phyloP scores from a whole-genome alignment of 1,140 invertebrate species.

The Calliphora vicina region DNA sequence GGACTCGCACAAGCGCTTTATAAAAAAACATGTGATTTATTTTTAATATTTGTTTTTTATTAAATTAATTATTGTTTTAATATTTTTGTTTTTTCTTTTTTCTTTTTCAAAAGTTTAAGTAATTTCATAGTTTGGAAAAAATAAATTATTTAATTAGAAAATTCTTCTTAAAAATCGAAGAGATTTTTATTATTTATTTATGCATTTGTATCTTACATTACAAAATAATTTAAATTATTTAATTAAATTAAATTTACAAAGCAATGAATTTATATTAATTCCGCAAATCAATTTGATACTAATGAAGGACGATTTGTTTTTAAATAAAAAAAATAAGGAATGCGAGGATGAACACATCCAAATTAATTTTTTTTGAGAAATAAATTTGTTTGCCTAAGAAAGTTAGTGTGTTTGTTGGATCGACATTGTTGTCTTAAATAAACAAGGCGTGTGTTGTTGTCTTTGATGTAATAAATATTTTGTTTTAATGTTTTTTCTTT shows the following conservation, averaged over 20 bases:
- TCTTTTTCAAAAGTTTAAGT: conserved; percentile 49
- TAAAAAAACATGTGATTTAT: neutral
- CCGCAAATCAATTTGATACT: neutral
- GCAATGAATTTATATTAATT: neutral
- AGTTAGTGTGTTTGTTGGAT: conserved; percentile 11
- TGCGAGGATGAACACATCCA: neutral
- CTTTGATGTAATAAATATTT: conserved; percentile 33
- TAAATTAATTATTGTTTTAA: conserved; percentile 21
- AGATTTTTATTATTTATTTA: conserved; percentile 41
- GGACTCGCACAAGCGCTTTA: too few relatives aligned
- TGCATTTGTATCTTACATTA: conserved; percentile 35
- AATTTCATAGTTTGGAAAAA: conserved; percentile 24
- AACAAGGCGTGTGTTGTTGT: conserved; percentile 22
- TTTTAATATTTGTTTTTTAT: neutral
- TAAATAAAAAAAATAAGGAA: neutral
- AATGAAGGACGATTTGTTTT: neutral
- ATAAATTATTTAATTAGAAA: conserved; percentile 61
- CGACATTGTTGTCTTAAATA: neutral
- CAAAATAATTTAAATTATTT: conserved; percentile 7
- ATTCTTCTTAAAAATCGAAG: conserved; percentile 62
- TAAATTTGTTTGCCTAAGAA: neutral
- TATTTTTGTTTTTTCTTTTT: conserved; percentile 51
- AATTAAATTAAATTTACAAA: conserved; percentile 19
- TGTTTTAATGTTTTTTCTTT: conserved; percentile 32
- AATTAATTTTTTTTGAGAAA: neutral